Conservation (phyloP, 2,888 invertebrate species). For the Lycia hirtaria region DNA sequence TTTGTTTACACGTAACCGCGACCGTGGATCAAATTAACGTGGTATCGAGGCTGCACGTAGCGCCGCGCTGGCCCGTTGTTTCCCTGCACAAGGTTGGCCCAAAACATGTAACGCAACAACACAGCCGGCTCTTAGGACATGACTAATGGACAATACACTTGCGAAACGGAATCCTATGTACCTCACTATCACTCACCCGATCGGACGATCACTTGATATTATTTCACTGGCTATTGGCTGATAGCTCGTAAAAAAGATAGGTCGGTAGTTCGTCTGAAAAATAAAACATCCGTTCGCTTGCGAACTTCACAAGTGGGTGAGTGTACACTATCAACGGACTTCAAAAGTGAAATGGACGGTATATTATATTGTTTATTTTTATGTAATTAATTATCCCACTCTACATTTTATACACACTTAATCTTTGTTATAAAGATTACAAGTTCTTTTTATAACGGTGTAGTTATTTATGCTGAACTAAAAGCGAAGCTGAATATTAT, state of each 20-base stretch:
- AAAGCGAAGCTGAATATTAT: no score
- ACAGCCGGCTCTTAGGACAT: conserved; percentile 70
- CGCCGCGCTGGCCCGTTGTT: conserved; percentile 61
- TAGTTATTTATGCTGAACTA: no score
- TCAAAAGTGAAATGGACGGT: conserved; percentile 11
- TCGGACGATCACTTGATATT: conserved; percentile 17
- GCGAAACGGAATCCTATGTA: conserved; percentile 59
- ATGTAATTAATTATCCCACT: conserved; percentile 1
- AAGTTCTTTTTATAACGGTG: no score
- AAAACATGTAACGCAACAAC: conserved; percentile 67
- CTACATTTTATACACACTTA: neutral
- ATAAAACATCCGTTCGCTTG: conserved; percentile 25
- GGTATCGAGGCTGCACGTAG: conserved; percentile 77
- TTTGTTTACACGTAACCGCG: conserved; percentile 62
- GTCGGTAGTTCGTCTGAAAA: conserved; percentile 29
- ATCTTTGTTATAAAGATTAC: neutral
- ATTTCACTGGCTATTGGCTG: conserved; percentile 21
- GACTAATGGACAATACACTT: conserved; percentile 75
- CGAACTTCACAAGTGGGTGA: conserved; percentile 27
- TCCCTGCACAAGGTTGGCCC: conserved; percentile 65
- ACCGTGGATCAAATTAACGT: conserved; percentile 74
- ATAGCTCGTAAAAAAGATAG: conserved; percentile 35
- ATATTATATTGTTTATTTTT: neutral
- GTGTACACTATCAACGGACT: conserved; percentile 18
- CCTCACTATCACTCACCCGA: conserved; percentile 13